Conservation (phyloP, 2,797 vertebrate species). For the Lemur catta region DNA sequence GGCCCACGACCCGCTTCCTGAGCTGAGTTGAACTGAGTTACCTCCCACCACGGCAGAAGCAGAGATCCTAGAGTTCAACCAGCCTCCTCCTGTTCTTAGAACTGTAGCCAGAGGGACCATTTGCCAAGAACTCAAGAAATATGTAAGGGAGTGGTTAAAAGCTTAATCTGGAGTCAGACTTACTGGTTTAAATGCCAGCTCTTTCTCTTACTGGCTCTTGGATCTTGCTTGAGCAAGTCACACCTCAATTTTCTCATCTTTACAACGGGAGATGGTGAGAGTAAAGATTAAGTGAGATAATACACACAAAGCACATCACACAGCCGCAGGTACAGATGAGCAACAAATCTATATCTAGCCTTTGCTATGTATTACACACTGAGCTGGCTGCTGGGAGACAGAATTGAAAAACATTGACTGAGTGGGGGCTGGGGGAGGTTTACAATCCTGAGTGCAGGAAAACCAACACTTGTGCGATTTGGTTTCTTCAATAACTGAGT, state of each 20-base stretch:
- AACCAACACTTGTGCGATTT: neutral
- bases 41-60: neutral
- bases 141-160: neutral
- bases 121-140: slow-evolving; percentile 59
- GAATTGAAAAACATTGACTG: neutral
- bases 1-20: neutral
- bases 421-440: rapidly evolving
- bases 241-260: slow-evolving; percentile 27
- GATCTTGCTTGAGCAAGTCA: neutral
- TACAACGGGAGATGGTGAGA: neutral
- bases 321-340: neutral
- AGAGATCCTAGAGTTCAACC: neutral
- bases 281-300: neutral
- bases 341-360: neutral
- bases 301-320: rapidly evolving
- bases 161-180: slow-evolving; percentile 4
- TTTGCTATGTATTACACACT: neutral
- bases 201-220: neutral
- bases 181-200: neutral
- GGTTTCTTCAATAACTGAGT: neutral
- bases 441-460: neutral
- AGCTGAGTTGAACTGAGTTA: neutral
- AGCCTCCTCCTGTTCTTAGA: slow-evolving; percentile 37
- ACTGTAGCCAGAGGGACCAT: slow-evolving; percentile 40
- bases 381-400: too few species aligned